Percentiles rank a stretch among this genome's conserved stretches.
phyloP scores from a whole-genome alignment of 2,888 invertebrate genomes.

The Trilocha varians region DNA sequence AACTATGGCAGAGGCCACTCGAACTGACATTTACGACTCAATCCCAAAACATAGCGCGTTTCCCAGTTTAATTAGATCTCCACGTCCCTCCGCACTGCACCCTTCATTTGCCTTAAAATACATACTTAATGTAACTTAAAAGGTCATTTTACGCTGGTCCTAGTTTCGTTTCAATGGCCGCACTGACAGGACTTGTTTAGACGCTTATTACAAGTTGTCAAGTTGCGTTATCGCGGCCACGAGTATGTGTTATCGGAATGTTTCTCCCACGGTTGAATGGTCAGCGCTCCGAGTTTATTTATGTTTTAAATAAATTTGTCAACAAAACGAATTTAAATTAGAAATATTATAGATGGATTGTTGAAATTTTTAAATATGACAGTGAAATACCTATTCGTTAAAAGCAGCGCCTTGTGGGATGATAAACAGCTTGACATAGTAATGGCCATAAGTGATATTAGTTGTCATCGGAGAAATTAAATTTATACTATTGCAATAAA shows the following conservation, averaged over 20 bases:
- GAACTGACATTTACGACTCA: conserved; percentile 70
- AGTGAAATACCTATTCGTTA: too few relatives aligned
- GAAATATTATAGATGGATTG: background rate
- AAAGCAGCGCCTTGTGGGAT: background rate
- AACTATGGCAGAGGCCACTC: conserved; percentile 56
- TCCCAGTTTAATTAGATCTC: conserved; percentile 50
- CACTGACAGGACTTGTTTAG: conserved; percentile 56
- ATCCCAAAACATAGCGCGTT: conserved; percentile 58
- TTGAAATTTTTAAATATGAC: too few relatives aligned
- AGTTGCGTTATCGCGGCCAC: conserved; percentile 50
- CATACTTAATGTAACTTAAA: conserved; percentile 19
- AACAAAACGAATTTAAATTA: background rate
- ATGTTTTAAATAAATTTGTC: background rate
- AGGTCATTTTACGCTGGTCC: conserved; percentile 41
- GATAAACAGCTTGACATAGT: too few relatives aligned
- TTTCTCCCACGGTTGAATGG: conserved; percentile 42
- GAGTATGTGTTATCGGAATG: conserved; percentile 41
- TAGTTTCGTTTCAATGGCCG: conserved; percentile 40
- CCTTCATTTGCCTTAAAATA: conserved; percentile 15
- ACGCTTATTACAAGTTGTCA: conserved; percentile 55
- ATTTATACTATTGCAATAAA: too few relatives aligned
- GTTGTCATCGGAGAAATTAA: too few relatives aligned
- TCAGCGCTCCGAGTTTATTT: background rate
- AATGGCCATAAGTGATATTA: too few relatives aligned
- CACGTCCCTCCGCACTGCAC: conserved; percentile 20